Evolutionary conservation across 2,113 vertebrate genomes (phyloP), one percentile per base, ranked within the genome.

Genomic region (cattle (Bos taurus)): DNA sequence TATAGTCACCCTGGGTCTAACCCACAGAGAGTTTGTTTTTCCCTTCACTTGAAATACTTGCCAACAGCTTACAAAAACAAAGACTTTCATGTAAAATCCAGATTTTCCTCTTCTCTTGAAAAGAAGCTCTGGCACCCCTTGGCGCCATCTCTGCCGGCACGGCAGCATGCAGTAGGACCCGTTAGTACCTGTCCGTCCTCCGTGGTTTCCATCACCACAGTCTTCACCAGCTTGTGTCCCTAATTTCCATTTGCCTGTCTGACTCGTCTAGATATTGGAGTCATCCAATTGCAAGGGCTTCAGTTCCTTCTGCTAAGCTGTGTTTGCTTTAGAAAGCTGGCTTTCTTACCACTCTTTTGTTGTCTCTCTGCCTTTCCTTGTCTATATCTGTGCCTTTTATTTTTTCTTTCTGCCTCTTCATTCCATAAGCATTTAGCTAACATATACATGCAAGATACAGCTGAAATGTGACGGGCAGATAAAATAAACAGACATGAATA

Each of bases 111-210:
- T 90, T 94, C 6, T 90, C 56, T 59, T 54, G 16, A 78, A 83
- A 78, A 85, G 28, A 2, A 40, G 26, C 3, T 40, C 52, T 78
- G 52, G 36, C 5, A 48, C 33, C 2, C 46, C 1, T 40, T 12
- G 28, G 48, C 50, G 15, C 36, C 25, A n/a, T 9, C 43, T 15
- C 48, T 33, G 46, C 28, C 28, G 46, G 4, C 5, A 2, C 0
- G 8, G 15, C 17, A 12, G 3, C 0, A 0, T 0, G 33, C 30
- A 2, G 6, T 19, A 10, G 2, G 48, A 6, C 15, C 36, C 0
- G 7, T 33, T 1, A 12, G 7, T 21, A 4, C 54, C 14, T 13
- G 3, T 2, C 2, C 5, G 2, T 16, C 12, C 36, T 36, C 11
- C 60, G 7, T 1, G 23, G 14, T 5, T 19, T 25, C 83, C 8